Evolutionary conservation across 2,797 vertebrate species (phyloP).

Genomic region (Podarcis siculus): DNA sequence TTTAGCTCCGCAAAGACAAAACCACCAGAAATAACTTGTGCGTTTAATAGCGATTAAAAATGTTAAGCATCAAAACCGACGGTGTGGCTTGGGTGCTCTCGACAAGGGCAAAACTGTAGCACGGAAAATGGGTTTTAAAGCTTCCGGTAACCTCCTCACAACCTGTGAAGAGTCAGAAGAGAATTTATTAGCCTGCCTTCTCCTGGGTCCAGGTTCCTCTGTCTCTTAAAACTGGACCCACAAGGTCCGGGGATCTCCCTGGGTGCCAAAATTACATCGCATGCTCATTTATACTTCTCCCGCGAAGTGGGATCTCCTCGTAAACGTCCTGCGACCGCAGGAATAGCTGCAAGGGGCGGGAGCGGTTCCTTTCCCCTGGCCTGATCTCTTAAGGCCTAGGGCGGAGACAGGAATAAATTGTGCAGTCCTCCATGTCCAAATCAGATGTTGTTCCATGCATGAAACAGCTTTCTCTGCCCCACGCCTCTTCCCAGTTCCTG

Average conservation of each 20-base stretch:
- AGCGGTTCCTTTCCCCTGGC: not conserved
- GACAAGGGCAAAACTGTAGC: not conserved
- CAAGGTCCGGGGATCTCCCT: too few species aligned
- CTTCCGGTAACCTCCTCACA: not conserved
- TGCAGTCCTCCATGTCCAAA: too few species aligned
- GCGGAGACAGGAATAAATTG: not conserved
- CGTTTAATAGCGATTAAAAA: not conserved
- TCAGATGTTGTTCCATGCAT: too few species aligned
- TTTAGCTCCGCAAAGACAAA: not conserved
- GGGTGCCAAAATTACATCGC: not conserved
- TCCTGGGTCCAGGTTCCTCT: not conserved
- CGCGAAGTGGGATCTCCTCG: not conserved
- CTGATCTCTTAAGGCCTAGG: not conserved
- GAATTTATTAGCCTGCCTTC: not conserved
- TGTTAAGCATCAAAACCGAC: not conserved
- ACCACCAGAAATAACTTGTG: not conserved
- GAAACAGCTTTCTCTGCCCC: not conserved
- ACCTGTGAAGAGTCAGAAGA: not conserved
- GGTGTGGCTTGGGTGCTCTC: not conserved
- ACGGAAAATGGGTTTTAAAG: too few species aligned
- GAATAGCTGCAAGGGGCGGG: too few species aligned
- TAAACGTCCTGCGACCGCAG: accelerated
- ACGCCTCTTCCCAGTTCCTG: not conserved
- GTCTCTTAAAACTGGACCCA: not conserved
- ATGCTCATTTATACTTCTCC: not conserved